A percentile compares a stretch with the other conserved stretches of the same genome.
phyloP scores from a whole-genome alignment of 2,113 vertebrate genomes.

The Gnathonemus echidnorhynchus region DNA sequence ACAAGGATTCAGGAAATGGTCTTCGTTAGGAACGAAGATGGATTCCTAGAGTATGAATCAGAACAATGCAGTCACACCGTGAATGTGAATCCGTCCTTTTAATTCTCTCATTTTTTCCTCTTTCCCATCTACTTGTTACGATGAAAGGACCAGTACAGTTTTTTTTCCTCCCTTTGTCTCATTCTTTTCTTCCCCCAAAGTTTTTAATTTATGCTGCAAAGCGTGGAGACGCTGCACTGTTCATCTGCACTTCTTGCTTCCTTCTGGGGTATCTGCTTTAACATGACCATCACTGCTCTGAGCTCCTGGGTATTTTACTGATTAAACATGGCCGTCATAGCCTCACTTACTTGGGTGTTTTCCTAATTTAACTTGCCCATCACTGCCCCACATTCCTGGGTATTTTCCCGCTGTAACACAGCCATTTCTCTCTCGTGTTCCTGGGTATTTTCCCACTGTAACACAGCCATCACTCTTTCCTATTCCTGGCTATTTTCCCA shows the following conservation, averaged over 20 bases:
- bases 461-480: no score
- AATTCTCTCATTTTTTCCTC: not conserved
- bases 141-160: not conserved
- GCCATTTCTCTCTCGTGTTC: no score
- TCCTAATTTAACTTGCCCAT: not conserved
- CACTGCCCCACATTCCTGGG: no score
- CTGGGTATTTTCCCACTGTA: no score
- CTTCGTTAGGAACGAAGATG: not conserved
- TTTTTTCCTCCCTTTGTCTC: not conserved
- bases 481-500: no score
- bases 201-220: constrained; percentile 11
- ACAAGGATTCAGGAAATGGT: not conserved
- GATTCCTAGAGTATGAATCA: not conserved
- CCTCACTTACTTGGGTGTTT: not conserved
- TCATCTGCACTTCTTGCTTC: not conserved
- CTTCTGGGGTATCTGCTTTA: not conserved
- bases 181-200: not conserved
- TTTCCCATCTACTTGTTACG: not conserved
- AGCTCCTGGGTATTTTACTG: not conserved
- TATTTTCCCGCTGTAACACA: no score
- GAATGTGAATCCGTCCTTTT: constrained; percentile 9
- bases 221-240: not conserved
- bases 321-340: not conserved
- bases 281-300: not conserved
- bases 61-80: not conserved